Evolutionary conservation across 2,113 vertebrate genomes (phyloP).

Genomic region (Gnathonemus echidnorhynchus): DNA sequence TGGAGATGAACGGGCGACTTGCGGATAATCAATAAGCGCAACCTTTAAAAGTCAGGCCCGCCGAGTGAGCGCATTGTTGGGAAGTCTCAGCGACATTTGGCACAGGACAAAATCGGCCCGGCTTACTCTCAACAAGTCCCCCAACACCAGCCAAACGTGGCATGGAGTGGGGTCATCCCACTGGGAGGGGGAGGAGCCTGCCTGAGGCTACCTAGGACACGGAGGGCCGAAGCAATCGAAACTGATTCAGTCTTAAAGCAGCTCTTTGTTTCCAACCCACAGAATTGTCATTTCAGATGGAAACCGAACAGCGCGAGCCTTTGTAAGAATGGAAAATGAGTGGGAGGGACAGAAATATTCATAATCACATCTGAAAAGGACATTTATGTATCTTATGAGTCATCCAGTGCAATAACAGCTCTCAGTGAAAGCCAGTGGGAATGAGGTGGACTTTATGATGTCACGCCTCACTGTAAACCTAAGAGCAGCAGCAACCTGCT

Average conservation of each 20-base stretch:
- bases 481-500: background rate
- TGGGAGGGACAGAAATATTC: constrained; percentile 6
- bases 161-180: background rate
- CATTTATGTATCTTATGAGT: constrained; percentile 6
- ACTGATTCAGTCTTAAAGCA: background rate
- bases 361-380: constrained; percentile 7
- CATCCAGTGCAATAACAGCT: background rate
- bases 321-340: background rate
- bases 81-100: constrained; percentile 1
- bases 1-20: constrained; percentile 10
- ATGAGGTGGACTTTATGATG: too few species aligned
- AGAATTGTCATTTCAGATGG: background rate
- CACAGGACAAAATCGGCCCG: background rate
- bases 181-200: background rate
- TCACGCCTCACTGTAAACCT: background rate
- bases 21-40: constrained; percentile 15
- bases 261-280: background rate
- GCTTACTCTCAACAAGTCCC: background rate
- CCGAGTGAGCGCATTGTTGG: constrained; percentile 6
- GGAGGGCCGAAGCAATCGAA: background rate
- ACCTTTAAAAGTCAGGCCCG: constrained; percentile 24
- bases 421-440: background rate
- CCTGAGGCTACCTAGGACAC: background rate
- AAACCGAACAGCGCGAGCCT: background rate
- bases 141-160: background rate